Evolutionary conservation across 2,888 invertebrate species (phyloP).

Genomic region (Noctua janthe): DNA sequence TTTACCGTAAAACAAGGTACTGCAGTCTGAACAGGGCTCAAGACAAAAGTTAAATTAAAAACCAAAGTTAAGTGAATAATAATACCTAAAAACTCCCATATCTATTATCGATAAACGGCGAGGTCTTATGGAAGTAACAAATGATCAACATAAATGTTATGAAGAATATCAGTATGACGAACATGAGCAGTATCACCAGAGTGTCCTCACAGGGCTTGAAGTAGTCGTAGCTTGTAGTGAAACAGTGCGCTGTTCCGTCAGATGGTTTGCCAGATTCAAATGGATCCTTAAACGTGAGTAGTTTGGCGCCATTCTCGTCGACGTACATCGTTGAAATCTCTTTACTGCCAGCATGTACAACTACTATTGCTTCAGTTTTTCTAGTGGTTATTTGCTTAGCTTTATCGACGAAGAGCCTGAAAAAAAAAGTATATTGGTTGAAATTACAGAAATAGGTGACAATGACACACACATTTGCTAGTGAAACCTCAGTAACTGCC

Average conservation of each 20-base stretch:
- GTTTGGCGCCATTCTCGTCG: neutral
- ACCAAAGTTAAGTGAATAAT: neutral
- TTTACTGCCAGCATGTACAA: neutral
- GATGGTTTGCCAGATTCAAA: slow-evolving; percentile 1
- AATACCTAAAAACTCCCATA: slow-evolving; percentile 26
- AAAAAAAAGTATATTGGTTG: neutral
- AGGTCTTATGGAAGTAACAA: slow-evolving; percentile 47
- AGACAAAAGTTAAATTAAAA: neutral
- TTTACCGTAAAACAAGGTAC: neutral
- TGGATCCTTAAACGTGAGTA: slow-evolving; percentile 1
- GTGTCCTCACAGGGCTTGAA: slow-evolving; percentile 61
- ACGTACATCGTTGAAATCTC: slow-evolving; percentile 24
- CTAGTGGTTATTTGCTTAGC: neutral
- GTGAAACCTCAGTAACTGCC: no score
- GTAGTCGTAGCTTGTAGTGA: slow-evolving; percentile 49
- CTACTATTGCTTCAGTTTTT: neutral
- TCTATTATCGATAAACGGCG: slow-evolving; percentile 19
- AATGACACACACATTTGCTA: neutral
- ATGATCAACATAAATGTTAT: slow-evolving; percentile 44
- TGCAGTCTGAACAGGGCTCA: neutral
- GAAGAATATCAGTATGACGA: slow-evolving; percentile 61
- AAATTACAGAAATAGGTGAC: neutral
- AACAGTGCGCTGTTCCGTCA: slow-evolving; percentile 16
- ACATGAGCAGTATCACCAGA: slow-evolving; percentile 52
- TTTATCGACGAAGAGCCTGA: slow-evolving; percentile 26